Evolutionary conservation across 1,140 invertebrate species (phyloP).

Genomic region (Drosophila lini): DNA sequence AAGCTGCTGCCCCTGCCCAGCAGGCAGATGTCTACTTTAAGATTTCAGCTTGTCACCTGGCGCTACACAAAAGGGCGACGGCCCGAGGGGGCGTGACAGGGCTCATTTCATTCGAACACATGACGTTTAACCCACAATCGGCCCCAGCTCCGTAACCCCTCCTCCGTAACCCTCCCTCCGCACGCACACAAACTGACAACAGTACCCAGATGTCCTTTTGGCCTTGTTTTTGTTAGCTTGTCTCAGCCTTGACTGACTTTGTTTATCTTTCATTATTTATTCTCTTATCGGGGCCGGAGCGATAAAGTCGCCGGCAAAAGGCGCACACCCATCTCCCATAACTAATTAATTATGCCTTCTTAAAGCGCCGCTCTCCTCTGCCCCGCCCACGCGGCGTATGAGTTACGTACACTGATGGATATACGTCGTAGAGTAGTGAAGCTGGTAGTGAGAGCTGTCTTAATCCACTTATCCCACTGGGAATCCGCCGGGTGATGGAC

Average conservation of each 20-base stretch:
- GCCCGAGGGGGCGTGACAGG: slow-evolving; percentile 31
- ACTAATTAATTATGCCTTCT: slow-evolving; percentile 69
- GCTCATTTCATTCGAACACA: slow-evolving; percentile 70
- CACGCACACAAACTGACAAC: background rate
- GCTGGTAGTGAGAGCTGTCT: slow-evolving; percentile 10
- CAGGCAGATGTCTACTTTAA: slow-evolving; percentile 46
- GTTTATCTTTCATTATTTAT: slow-evolving; percentile 81
- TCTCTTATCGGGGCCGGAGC: slow-evolving; percentile 63
- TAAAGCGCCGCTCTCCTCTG: slow-evolving; percentile 34
- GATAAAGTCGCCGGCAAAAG: slow-evolving; percentile 58
- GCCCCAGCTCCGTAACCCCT: background rate
- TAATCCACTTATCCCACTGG: slow-evolving; percentile 45
- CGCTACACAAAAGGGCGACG: slow-evolving; percentile 21
- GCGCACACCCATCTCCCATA: slow-evolving; percentile 35
- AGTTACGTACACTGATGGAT: slow-evolving; percentile 25
- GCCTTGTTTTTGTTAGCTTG: slow-evolving; percentile 49
- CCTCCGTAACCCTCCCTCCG: background rate
- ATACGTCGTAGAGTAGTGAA: background rate
- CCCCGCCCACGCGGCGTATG: slow-evolving; percentile 44
- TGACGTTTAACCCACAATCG: slow-evolving; percentile 43
- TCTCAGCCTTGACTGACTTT: slow-evolving; percentile 64
- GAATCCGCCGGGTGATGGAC: slow-evolving; percentile 12
- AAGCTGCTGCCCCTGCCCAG: too few relatives aligned
- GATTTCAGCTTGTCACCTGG: slow-evolving; percentile 69
- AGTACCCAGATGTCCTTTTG: slow-evolving; percentile 39